A percentile compares a stretch with the other conserved stretches of the same genome.
Conservation (phyloP, 2,797 vertebrate genomes). For the Petrocephalus schoutedeni region DNA sequence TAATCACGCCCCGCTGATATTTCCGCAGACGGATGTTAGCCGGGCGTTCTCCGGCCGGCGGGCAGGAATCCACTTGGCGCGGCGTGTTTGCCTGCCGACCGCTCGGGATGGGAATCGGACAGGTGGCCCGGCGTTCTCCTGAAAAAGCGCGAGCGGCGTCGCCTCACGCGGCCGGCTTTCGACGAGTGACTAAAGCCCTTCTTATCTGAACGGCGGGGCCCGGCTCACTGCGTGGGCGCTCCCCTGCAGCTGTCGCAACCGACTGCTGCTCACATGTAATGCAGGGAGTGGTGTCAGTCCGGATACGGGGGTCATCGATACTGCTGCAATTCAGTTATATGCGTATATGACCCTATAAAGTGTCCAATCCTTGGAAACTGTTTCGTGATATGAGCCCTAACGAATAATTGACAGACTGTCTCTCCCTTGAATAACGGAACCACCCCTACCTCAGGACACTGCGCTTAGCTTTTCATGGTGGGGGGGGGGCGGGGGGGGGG, state of each 20-base stretch:
- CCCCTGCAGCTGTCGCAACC: neutral
- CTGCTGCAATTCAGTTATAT: neutral
- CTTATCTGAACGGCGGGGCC: neutral
- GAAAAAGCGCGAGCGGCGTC: neutral
- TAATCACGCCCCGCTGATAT: neutral
- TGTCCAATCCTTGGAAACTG: neutral
- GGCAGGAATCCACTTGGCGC: neutral
- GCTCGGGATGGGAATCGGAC: neutral
- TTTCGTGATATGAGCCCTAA: neutral
- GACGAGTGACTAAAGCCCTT: neutral
- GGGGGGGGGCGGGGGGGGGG: neutral
- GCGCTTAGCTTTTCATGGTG: neutral
- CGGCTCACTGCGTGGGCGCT: neutral
- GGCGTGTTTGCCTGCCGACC: neutral
- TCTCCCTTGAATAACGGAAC: neutral
- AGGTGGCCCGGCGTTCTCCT: neutral
- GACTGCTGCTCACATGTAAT: neutral
- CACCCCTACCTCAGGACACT: neutral
- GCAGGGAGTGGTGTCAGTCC: neutral
- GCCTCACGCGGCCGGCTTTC: neutral
- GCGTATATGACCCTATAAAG: neutral
- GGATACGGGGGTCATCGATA: neutral
- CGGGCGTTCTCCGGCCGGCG: neutral
- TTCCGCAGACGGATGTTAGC: neutral
- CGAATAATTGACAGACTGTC: neutral